Percentiles rank a stretch among this genome's conserved stretches.
phyloP scores from a whole-genome alignment of 2,113 vertebrate species.

The Cervus canadensis region DNA sequence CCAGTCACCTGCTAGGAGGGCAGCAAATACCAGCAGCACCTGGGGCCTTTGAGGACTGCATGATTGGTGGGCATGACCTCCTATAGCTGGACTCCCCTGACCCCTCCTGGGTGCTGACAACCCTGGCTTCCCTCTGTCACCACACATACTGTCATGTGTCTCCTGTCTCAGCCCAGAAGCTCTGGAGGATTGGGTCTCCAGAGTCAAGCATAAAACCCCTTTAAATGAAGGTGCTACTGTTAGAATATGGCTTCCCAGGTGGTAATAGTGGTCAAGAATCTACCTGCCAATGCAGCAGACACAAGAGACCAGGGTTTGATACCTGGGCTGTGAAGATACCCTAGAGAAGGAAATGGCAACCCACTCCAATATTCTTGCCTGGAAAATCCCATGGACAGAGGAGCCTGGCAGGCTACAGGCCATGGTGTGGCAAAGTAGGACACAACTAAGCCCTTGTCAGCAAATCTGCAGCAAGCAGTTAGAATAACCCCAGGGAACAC shows the following conservation, averaged over 20 bases:
- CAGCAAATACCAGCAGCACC: too few species aligned
- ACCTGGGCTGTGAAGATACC: not conserved
- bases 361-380: not conserved
- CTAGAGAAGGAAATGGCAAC: not conserved
- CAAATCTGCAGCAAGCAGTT: not conserved
- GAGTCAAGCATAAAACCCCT: not conserved
- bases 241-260: not conserved
- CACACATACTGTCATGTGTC: accelerated
- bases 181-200: not conserved
- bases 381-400: not conserved
- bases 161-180: not conserved
- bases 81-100: not conserved
- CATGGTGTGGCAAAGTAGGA: not conserved
- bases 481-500: not conserved
- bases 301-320: not conserved
- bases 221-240: not conserved
- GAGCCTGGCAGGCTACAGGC: not conserved
- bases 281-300: not conserved
- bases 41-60: not conserved
- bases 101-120: not conserved
- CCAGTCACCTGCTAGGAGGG: not conserved
- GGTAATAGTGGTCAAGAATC: not conserved
- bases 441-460: not conserved
- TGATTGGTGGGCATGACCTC: not conserved
- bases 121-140: not conserved